These are phyloP conservation scores for Temnothorax rugatulus DNA, from an alignment of 2,888 invertebrate genomes.

Conservation along the genomic window DNA sequence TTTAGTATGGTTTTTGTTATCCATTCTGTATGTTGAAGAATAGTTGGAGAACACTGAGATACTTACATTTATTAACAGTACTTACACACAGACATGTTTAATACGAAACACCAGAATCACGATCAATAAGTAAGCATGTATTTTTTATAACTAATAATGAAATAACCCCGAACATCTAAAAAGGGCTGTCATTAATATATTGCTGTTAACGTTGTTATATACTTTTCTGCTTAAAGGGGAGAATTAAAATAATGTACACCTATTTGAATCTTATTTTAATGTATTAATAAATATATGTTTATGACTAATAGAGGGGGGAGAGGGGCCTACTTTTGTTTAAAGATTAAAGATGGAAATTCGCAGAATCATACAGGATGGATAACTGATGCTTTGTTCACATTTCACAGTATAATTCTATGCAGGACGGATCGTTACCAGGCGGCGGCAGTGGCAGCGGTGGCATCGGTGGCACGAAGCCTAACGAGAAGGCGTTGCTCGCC, in stretches of 20 bases:
- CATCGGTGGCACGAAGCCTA: slow-evolving; percentile 82
- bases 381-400: slow-evolving; percentile 79
- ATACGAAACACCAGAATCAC: slow-evolving; percentile 53
- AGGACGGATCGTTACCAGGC: slow-evolving; percentile 82
- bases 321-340: background rate
- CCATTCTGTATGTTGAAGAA: slow-evolving; percentile 89
- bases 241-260: background rate
- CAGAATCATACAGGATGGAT: slow-evolving; percentile 83
- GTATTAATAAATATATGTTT: background rate
- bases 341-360: slow-evolving; percentile 48
- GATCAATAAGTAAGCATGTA: slow-evolving; percentile 65
- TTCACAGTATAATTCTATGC: slow-evolving; percentile 86
- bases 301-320: background rate
- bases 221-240: background rate
- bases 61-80: slow-evolving; percentile 67
- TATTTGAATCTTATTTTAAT: background rate
- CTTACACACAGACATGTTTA: slow-evolving; percentile 60
- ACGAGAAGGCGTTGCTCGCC: slow-evolving; percentile 94
- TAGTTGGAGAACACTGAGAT: slow-evolving; percentile 64
- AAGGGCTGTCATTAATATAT: background rate
- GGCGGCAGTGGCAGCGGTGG: slow-evolving; percentile 39
- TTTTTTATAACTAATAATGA: slow-evolving; percentile 60
- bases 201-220: background rate
- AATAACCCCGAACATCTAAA: slow-evolving; percentile 7
- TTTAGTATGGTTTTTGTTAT: slow-evolving; percentile 87